Base-by-base conservation (phyloP, 2,888 invertebrate species). In the Amphimallon solstitiale region DNA sequence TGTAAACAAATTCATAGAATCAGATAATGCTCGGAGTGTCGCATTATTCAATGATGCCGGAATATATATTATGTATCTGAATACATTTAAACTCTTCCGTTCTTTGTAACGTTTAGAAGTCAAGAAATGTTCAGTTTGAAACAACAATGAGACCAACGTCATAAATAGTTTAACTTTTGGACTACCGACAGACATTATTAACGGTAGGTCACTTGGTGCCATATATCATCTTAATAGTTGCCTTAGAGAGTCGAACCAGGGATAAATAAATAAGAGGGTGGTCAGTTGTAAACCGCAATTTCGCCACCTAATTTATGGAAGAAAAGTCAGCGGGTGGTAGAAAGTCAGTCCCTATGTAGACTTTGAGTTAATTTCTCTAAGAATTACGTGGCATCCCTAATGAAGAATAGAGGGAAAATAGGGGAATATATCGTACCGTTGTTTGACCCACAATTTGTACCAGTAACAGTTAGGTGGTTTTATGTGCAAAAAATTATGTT, bases 241-340 rank as follows among this genome's bases (percentile, higher is more conserved):
- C 15, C 12, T 34, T n/a, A n/a, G 34, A 34, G 14, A 51, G 49
- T 34, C 17, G 62, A 71, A 69, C 63, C 68, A 15, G 15, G 40
- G 10, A 9, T 7, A 21, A 19, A 23, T 40, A 29, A 40, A 56
- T 56, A 56, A 68, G 71, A 68, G 74, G 74, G 73, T 72, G 75
- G 76, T 74, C 75, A 69, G 72, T 71, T 73, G 71, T 75, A 75
- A 74, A 76, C 76, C 76, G 63, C 76, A 76, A 73, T 63, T 52
- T 61, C 38, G 65, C 61, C 65, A 46, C 60, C 43, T 67, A 67
- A 66, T 67, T 67, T 67, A 67, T 54, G 67, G 51, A 23, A 15
- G 52, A 15, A 43, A 34, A 35, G 19, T 14, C 63, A 52, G 46
- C 49, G 63, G 66, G 66, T 29, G 12, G 45, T 66, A 63, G 66